These are phyloP conservation scores for Cyrtorhinus lividipennis DNA, from an alignment of 1,140 invertebrate genomes.

Conservation along the genomic window DNA sequence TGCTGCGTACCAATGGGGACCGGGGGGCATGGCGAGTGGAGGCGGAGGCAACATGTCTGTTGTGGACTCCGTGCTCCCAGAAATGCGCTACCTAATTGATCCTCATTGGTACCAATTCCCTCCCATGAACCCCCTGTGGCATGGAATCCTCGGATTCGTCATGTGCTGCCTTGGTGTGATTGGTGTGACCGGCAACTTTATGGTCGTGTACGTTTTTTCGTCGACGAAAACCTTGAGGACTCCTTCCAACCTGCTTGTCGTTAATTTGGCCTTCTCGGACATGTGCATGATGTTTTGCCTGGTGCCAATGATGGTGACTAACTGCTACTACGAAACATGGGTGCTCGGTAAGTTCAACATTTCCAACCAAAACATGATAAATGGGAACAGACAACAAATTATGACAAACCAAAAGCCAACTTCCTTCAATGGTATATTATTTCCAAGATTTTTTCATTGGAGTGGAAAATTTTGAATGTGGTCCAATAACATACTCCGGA, in stretches of 20 bases:
- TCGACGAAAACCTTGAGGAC: conserved; percentile 60
- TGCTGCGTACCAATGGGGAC: conserved; percentile 16
- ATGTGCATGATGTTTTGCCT: conserved; percentile 75
- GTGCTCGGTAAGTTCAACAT: conserved; percentile 47
- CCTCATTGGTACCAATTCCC: conserved; percentile 60
- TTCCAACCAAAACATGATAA: background rate
- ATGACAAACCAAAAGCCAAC: no score
- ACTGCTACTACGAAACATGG: conserved; percentile 78
- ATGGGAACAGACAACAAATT: no score
- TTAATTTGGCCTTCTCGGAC: conserved; percentile 76
- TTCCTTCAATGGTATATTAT: conserved; percentile 15
- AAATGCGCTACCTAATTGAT: conserved; percentile 58
- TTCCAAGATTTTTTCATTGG: background rate
- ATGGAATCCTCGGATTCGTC: conserved; percentile 57
- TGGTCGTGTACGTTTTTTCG: conserved; percentile 74
- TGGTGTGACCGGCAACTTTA: conserved; percentile 60
- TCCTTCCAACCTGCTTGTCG: conserved; percentile 67
- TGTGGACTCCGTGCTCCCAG: conserved; percentile 52
- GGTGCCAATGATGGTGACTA: conserved; percentile 71
- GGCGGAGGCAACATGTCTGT: conserved; percentile 43
- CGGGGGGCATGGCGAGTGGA: background rate
- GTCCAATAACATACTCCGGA: no score
- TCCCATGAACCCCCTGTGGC: conserved; percentile 63
- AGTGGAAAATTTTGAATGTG: no score
- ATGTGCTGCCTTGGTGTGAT: conserved; percentile 55